Evolutionary conservation across 2,797 vertebrate genomes (phyloP).

Genomic region (Sebastes glaucus): DNA sequence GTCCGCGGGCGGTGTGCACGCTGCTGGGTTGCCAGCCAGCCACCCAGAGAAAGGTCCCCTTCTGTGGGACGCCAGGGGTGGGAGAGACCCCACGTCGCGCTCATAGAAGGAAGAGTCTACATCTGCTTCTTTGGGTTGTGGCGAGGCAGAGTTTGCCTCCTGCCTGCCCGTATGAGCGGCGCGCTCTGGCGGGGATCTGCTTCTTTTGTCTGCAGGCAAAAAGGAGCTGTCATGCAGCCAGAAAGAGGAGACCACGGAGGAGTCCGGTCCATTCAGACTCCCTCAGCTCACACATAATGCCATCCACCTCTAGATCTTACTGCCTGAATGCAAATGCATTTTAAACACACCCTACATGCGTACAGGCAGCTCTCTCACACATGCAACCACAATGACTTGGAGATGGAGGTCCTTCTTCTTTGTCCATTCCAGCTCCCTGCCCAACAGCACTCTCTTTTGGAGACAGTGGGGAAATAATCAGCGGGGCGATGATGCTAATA

Average conservation of each 20-base stretch:
- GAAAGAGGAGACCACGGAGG: constrained; percentile 17
- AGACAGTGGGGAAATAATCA: constrained; percentile 40
- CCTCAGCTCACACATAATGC: constrained; percentile 5
- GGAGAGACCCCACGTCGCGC: constrained; percentile 5
- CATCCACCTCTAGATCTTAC: constrained; percentile 1
- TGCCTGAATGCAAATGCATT: constrained; percentile 12
- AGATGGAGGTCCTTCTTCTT: constrained; percentile 6
- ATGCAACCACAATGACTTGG: background rate
- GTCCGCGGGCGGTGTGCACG: constrained; percentile 24
- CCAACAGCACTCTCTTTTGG: constrained; percentile 72
- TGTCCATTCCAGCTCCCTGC: constrained; percentile 47
- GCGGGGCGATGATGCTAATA: constrained; percentile 47
- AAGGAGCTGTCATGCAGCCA: constrained; percentile 64
- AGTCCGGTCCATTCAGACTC: background rate
- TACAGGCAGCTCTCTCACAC: background rate
- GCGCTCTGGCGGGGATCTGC: constrained; percentile 55
- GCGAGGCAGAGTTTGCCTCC: constrained; percentile 5
- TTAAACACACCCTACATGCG: background rate
- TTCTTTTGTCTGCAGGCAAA: constrained; percentile 54
- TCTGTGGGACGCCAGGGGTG: constrained; percentile 37
- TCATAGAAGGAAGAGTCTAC: constrained; percentile 19
- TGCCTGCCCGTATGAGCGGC: constrained; percentile 30
- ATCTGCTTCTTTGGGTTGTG: constrained; percentile 10
- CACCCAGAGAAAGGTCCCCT: constrained; percentile 53
- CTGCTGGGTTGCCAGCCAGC: constrained; percentile 41